phyloP scores from a whole-genome alignment of 2,113 vertebrate species.

The Heptranchias perlo region DNA sequence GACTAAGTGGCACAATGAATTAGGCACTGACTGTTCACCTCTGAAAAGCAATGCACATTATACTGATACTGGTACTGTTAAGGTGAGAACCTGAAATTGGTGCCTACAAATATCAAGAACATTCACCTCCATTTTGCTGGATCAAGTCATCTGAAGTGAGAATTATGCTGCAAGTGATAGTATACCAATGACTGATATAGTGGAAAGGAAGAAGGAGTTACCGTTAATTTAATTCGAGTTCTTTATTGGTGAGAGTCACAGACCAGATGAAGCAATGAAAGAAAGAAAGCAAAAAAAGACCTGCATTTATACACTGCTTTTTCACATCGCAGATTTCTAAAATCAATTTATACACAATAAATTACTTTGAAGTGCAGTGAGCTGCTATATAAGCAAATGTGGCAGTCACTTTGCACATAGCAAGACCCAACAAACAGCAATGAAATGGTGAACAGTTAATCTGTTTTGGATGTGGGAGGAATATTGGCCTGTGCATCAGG shows the following conservation, averaged over 20 bases:
- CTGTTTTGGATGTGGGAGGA: neutral
- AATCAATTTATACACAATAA: neutral
- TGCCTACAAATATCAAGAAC: neutral
- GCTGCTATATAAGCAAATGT: neutral
- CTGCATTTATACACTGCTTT: neutral
- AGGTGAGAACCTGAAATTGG: neutral
- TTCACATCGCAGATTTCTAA: neutral
- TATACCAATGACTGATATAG: neutral
- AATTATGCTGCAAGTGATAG: neutral
- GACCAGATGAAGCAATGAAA: neutral
- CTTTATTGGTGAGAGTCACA: neutral
- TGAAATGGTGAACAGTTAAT: neutral
- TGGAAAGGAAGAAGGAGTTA: neutral
- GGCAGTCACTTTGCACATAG: neutral
- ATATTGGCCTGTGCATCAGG: neutral
- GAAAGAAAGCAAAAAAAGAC: neutral
- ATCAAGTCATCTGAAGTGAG: neutral
- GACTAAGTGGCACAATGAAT: neutral
- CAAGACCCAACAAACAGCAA: neutral
- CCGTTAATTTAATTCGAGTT: neutral
- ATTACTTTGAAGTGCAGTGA: neutral
- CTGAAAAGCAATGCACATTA: neutral
- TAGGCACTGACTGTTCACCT: neutral
- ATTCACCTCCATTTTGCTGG: neutral
- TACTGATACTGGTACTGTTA: neutral